Evolutionary conservation across 2,113 vertebrate genomes (phyloP).

Genomic region (Mustela nigripes): DNA sequence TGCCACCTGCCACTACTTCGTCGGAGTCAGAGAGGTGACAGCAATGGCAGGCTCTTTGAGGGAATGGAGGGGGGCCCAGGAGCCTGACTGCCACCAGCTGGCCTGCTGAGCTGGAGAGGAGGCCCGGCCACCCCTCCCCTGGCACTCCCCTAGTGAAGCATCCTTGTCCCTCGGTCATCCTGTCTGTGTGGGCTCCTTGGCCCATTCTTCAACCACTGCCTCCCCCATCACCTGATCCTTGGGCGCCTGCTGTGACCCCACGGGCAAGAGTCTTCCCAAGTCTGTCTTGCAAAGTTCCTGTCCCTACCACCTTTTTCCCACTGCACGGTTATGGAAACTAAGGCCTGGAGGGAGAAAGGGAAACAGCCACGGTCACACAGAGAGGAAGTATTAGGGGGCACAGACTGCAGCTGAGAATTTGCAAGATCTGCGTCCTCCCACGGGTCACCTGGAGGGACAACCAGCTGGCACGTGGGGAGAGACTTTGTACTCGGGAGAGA

Average conservation of each 20-base stretch:
- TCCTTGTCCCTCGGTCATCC: too few species aligned
- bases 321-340: too few species aligned
- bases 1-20: background rate
- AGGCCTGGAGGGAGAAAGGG: background rate
- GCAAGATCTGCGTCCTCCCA: background rate
- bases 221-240: too few species aligned
- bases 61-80: background rate
- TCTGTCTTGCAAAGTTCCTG: too few species aligned
- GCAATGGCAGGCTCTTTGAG: background rate
- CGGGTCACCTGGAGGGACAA: background rate
- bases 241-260: too few species aligned
- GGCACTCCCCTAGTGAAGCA: background rate
- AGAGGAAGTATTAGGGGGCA: background rate
- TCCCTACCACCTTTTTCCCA: too few species aligned
- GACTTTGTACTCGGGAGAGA: background rate
- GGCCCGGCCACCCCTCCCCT: background rate
- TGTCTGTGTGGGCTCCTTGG: too few species aligned
- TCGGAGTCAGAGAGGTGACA: too few species aligned
- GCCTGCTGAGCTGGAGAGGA: background rate
- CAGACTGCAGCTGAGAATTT: background rate
- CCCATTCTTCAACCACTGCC: too few species aligned
- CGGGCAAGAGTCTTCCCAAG: too few species aligned
- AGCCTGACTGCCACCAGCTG: background rate
- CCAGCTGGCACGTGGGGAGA: rapidly evolving
- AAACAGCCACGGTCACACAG: background rate